A percentile compares a stretch with the other conserved stretches of the same genome.
Conservation (phyloP, 2,113 vertebrate species). For the Gasterosteus nipponicus region DNA sequence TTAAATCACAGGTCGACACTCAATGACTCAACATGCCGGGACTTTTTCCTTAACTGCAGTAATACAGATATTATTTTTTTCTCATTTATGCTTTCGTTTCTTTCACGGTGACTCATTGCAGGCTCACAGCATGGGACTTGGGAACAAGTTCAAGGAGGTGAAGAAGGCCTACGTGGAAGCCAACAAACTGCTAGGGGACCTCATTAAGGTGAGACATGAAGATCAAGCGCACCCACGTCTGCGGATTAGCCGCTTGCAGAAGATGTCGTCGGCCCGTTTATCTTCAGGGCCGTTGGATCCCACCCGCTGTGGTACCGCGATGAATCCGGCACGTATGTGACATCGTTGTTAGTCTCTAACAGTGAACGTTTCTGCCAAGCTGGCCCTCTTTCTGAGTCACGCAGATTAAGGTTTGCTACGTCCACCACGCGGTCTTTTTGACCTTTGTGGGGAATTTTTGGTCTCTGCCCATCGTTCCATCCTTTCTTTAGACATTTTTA, state of each 20-base stretch:
- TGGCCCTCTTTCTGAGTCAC: conserved; percentile 30
- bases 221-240: conserved; percentile 1
- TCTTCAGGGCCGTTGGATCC: background rate
- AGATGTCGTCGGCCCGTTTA: background rate
- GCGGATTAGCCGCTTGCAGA: background rate
- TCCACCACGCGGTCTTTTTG: conserved; percentile 22
- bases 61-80: background rate
- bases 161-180: conserved; percentile 94
- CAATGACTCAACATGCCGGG: conserved; percentile 2
- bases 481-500: conserved; percentile 1
- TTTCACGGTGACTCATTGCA: conserved; percentile 78
- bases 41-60: background rate
- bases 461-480: background rate
- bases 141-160: conserved; percentile 97
- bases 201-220: conserved; percentile 90
- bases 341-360: conserved; percentile 5
- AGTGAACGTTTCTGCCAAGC: background rate
- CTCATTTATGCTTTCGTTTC: conserved; percentile 7
- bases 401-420: conserved; percentile 37
- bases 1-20: conserved; percentile 27
- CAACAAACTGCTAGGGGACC: conserved; percentile 94
- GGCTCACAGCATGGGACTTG: conserved; percentile 97
- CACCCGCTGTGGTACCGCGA: background rate
- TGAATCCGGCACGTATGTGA: conserved; percentile 1
- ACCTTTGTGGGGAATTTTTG: conserved; percentile 1